Conservation (phyloP, 2,888 invertebrate species). For the Epistrophe grossulariae region DNA sequence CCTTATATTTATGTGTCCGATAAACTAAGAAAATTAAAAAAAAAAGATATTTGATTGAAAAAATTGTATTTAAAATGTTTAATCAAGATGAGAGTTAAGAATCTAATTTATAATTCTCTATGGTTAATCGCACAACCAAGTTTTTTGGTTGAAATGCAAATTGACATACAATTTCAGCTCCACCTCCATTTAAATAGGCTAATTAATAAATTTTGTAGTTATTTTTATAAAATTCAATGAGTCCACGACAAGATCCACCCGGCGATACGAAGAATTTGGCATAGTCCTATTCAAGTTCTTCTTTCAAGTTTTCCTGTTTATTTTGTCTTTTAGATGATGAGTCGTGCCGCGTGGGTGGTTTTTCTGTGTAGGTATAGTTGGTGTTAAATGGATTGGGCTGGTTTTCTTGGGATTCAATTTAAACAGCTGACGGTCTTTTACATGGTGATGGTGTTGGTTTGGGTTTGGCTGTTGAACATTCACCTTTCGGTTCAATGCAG, state of each 20-base stretch:
- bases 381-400: too few species aligned
- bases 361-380: too few species aligned
- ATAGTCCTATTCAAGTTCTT: constrained; percentile 19
- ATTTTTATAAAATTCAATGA: constrained; percentile 45
- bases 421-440: constrained; percentile 30
- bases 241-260: constrained; percentile 66
- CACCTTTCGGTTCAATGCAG: constrained; percentile 77
- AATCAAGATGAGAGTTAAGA: background rate
- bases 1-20: too few species aligned
- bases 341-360: constrained; percentile 55
- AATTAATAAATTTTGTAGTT: constrained; percentile 60
- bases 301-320: background rate
- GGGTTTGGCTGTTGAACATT: background rate
- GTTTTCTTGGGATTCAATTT: background rate
- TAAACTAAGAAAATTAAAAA: too few species aligned
- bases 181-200: constrained; percentile 63
- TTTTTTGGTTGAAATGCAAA: constrained; percentile 55
- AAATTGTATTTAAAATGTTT: background rate
- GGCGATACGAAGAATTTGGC: constrained; percentile 37
- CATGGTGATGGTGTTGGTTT: constrained; percentile 24
- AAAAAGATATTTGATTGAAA: background rate
- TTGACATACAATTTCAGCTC: constrained; percentile 62
- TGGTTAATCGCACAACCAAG: constrained; percentile 49
- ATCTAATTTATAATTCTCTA: constrained; percentile 62
- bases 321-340: background rate